Conservation (phyloP, 2,888 invertebrate species). For the Deilephila porcellus region DNA sequence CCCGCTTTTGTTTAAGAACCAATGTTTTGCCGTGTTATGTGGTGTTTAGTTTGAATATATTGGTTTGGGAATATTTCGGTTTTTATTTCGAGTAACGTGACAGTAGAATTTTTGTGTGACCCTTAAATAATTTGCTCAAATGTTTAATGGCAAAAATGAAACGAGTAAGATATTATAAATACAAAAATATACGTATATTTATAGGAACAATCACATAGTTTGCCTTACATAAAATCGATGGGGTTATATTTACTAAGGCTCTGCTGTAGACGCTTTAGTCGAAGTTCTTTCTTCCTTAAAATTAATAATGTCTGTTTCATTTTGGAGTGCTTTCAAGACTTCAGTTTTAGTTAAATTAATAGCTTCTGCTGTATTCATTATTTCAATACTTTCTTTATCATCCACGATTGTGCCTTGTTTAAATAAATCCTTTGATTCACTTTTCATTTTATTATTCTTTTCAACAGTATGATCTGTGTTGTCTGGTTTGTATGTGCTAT, state of each 20-base stretch:
- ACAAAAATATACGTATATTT: no score
- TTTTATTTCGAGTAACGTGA: neutral
- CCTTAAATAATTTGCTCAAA: no score
- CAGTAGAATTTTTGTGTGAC: no score
- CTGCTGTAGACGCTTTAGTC: neutral
- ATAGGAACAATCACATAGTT: no score
- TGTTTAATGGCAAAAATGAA: no score
- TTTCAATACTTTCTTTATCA: neutral
- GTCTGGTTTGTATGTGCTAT: neutral
- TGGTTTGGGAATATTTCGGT: constrained; percentile 19
- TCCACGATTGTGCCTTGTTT: neutral
- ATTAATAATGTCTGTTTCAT: neutral
- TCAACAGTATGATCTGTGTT: neutral
- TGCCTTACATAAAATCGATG: no score
- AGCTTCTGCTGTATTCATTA: neutral
- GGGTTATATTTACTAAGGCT: neutral
- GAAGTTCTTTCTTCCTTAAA: neutral
- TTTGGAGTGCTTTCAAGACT: neutral
- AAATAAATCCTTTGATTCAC: neutral
- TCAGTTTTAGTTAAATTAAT: neutral
- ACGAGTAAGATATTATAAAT: no score
- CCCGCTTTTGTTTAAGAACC: constrained; percentile 90
- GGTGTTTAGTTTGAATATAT: constrained; percentile 51
- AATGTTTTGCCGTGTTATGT: constrained; percentile 84
- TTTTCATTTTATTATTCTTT: neutral